A percentile compares a stretch with the other conserved stretches of the same genome.
These are phyloP conservation scores for Ormyrus rosae DNA, from an alignment of 2,888 invertebrate genomes.

Conservation along the genomic window DNA sequence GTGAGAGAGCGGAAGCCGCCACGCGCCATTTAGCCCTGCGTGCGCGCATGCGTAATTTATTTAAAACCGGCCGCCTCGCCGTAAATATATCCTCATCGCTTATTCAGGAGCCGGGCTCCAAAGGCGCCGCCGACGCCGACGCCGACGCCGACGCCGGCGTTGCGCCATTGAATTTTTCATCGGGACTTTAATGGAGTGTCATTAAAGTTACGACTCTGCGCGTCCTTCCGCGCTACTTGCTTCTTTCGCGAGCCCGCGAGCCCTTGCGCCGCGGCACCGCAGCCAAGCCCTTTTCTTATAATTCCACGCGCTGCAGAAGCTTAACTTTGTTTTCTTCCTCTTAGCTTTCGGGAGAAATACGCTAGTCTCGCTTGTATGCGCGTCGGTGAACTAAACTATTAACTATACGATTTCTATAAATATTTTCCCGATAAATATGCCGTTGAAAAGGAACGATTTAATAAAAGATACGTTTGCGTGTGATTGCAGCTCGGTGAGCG, in stretches of 20 bases:
- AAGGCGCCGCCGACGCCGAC: not conserved
- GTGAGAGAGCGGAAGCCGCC: conserved; percentile 68
- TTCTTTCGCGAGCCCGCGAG: not conserved
- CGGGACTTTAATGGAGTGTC: conserved; percentile 66
- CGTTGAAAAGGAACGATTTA: too few relatives aligned
- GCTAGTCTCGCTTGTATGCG: too few relatives aligned
- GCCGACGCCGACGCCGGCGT: conserved; percentile 9
- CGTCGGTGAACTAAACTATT: too few relatives aligned
- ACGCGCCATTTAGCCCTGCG: conserved; percentile 73
- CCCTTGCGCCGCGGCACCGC: not conserved
- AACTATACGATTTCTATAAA: too few relatives aligned
- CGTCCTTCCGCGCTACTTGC: conserved; percentile 71
- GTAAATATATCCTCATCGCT: conserved; percentile 75
- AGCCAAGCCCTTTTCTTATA: not conserved
- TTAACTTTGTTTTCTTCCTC: not conserved
- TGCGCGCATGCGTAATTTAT: conserved; percentile 62
- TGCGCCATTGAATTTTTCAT: conserved; percentile 64
- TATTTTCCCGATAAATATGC: too few relatives aligned
- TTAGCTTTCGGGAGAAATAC: too few relatives aligned
- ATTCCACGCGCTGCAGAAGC: not conserved
- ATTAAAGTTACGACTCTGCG: conserved; percentile 60
- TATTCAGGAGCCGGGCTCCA: conserved; percentile 69
- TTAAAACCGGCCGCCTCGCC: conserved; percentile 72
- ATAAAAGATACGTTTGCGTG: not conserved
- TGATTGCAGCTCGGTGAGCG: conserved; percentile 64